Percentiles rank a stretch among this genome's conserved stretches.
phyloP scores from a whole-genome alignment of 2,113 vertebrate genomes.

The Pituophis catenifer region DNA sequence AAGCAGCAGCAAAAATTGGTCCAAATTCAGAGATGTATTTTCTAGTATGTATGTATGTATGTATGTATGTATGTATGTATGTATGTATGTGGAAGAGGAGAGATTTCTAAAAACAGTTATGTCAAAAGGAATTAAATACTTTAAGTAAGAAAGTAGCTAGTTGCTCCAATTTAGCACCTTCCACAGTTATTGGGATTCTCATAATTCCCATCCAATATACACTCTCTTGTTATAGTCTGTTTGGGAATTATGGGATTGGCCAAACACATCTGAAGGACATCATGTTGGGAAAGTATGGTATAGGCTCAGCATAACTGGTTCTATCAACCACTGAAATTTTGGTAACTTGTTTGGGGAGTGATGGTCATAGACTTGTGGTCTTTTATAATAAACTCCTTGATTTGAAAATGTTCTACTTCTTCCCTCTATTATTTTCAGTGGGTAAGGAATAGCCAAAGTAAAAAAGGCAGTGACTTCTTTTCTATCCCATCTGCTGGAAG shows the following conservation, averaged over 20 bases:
- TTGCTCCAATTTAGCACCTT: neutral
- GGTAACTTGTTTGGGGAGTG: neutral
- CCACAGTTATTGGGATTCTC: neutral
- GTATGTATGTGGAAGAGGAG: neutral
- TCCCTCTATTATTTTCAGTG: neutral
- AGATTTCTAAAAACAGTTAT: neutral
- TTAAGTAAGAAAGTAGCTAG: neutral
- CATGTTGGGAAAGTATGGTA: neutral
- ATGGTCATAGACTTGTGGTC: neutral
- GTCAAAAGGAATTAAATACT: neutral
- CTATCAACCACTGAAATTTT: neutral
- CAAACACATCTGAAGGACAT: neutral
- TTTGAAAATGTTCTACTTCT: neutral
- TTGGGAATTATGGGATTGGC: neutral
- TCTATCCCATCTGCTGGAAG: neutral
- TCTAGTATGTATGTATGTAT: neutral
- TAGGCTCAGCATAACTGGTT: neutral
- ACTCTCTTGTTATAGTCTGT: neutral
- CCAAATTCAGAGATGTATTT: neutral
- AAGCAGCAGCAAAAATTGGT: neutral
- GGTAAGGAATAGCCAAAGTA: neutral
- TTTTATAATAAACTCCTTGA: neutral
- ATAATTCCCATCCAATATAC: neutral
- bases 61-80: neutral
- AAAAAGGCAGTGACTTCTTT: neutral